Conservation (phyloP, 1,140 invertebrate genomes). For the Lamellibrachia luymesi region DNA sequence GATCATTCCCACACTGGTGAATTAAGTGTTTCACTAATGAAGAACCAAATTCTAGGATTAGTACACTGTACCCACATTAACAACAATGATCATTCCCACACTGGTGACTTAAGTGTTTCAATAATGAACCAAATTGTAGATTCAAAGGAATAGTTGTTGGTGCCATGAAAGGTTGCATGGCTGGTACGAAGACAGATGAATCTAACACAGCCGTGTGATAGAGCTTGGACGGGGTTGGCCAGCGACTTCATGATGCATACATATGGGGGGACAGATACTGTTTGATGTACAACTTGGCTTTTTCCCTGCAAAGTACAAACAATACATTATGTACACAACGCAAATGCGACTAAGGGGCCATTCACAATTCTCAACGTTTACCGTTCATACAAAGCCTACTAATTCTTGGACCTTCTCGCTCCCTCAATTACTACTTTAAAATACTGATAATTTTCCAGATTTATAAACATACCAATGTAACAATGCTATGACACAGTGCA, state of each 20-base stretch:
- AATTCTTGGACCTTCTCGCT: too few species aligned
- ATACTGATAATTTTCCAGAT: too few species aligned
- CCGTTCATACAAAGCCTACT: too few species aligned
- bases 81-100: too few species aligned
- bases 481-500: too few species aligned
- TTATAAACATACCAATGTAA: too few species aligned
- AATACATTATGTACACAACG: neutral
- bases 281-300: slow-evolving; percentile 32
- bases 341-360: neutral
- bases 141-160: neutral
- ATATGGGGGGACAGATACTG: slow-evolving; percentile 12
- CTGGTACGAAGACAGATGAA: neutral
- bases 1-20: neutral
- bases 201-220: neutral
- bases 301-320: slow-evolving; percentile 28
- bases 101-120: neutral
- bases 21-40: neutral
- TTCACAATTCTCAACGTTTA: too few species aligned
- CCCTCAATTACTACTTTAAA: too few species aligned
- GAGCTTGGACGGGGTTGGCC: neutral
- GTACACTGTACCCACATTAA: too few species aligned
- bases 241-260: neutral
- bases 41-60: neutral
- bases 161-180: neutral
- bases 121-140: neutral